phyloP scores from a whole-genome alignment of 2,888 invertebrate species.

The Lumbricus terrestris region DNA sequence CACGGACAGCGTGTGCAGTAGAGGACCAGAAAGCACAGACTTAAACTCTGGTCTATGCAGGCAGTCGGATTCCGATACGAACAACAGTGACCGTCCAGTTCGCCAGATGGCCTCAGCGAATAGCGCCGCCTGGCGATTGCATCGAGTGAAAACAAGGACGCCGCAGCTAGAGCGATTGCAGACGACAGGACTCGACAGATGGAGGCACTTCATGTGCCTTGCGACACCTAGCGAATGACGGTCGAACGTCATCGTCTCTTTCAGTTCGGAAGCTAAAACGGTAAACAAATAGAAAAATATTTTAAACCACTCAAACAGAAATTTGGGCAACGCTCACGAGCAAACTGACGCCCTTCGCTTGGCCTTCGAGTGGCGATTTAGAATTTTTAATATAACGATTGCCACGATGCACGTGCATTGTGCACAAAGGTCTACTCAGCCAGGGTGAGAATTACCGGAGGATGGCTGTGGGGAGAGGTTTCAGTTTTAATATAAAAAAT shows the following conservation, averaged over 20 bases:
- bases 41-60: background rate
- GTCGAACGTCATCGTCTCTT: background rate
- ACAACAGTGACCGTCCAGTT: background rate
- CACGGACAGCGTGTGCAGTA: background rate
- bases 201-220: background rate
- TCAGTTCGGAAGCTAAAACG: background rate
- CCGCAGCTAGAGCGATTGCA: background rate
- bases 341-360: no score
- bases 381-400: no score
- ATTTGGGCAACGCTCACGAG: no score
- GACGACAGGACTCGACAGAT: background rate
- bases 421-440: no score
- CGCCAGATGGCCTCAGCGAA: background rate
- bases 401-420: no score
- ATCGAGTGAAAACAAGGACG: background rate
- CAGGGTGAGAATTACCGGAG: no score
- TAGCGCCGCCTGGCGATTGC: conserved; percentile 8
- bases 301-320: no score
- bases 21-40: background rate
- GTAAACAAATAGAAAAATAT: background rate
- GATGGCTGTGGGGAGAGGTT: no score
- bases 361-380: no score
- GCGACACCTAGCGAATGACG: background rate
- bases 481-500: no score
- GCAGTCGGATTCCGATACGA: background rate